Evolutionary conservation across 2,113 vertebrate genomes (phyloP).

Genomic region (Trogon melanurus): DNA sequence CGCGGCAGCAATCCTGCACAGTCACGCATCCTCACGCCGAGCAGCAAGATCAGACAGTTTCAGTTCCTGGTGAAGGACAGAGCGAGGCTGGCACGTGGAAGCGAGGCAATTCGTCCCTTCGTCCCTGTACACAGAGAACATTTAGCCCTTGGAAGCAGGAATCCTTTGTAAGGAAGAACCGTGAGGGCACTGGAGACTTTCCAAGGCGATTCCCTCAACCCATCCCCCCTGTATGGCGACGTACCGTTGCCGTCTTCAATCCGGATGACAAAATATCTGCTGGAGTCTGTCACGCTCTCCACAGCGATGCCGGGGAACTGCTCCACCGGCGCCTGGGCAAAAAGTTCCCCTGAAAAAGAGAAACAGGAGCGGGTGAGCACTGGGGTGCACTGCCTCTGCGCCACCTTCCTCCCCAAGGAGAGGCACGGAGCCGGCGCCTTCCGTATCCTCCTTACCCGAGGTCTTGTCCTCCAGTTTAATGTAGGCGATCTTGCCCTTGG

Average conservation of each 20-base stretch:
- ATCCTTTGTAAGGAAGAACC: not conserved
- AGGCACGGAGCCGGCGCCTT: fast-evolving
- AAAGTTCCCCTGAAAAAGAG: constrained; percentile 87
- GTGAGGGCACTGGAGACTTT: fast-evolving
- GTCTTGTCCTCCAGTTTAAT: constrained; percentile 93
- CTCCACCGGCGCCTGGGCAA: constrained; percentile 92
- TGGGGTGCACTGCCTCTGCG: fast-evolving
- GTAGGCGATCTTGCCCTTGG: constrained; percentile 85
- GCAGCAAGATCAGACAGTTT: not conserved
- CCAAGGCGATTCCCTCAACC: fast-evolving
- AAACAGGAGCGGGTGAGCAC: fast-evolving
- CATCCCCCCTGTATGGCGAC: fast-evolving
- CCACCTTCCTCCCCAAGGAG: fast-evolving
- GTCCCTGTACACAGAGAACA: fast-evolving
- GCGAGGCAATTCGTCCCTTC: not conserved
- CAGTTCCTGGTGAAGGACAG: not conserved
- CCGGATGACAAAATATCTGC: constrained; percentile 93
- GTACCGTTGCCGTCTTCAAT: constrained; percentile 89
- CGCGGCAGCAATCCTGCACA: fast-evolving
- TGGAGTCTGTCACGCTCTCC: constrained; percentile 92
- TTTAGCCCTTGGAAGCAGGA: not conserved
- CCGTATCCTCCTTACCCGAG: constrained; percentile 77
- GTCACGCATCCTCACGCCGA: fast-evolving
- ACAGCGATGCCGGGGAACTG: constrained; percentile 89
- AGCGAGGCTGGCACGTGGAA: fast-evolving